Evolutionary conservation across 2,797 vertebrate species (phyloP).

Genomic region (Urocyon cinereoargenteus): DNA sequence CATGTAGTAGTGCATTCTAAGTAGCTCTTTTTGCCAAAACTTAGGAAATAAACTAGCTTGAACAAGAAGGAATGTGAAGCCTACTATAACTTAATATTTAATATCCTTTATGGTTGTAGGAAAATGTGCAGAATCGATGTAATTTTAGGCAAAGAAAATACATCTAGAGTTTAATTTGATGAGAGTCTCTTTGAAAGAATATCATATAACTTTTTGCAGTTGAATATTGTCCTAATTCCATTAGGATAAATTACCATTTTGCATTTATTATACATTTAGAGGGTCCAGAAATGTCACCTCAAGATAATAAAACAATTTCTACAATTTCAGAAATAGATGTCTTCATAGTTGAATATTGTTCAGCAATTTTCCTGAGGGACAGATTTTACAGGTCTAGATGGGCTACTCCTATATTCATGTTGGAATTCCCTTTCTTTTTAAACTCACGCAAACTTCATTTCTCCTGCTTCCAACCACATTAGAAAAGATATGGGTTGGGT

Average conservation of each 20-base stretch:
- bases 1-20: constrained; percentile 31
- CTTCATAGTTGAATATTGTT: not conserved
- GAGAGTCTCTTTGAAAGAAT: constrained; percentile 54
- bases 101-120: not conserved
- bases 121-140: not conserved
- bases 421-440: not conserved
- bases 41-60: not conserved
- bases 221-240: not conserved
- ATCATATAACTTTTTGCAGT: not conserved
- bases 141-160: constrained; percentile 50
- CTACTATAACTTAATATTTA: constrained; percentile 38
- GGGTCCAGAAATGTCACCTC: not conserved
- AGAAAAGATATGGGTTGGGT: not conserved
- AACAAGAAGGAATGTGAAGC: not conserved
- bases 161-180: constrained; percentile 35
- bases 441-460: not conserved
- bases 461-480: not conserved
- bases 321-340: constrained; percentile 1
- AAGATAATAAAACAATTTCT: not conserved
- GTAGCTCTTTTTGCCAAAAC: not conserved
- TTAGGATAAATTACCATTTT: not conserved
- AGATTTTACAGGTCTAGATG: not conserved
- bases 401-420: not conserved
- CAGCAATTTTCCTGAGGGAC: not conserved
- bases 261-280: not conserved